Percentiles rank a stretch among this genome's conserved stretches.
Evolutionary conservation across 2,888 invertebrate species (phyloP).

Genomic region (Agonopterix heracliana): DNA sequence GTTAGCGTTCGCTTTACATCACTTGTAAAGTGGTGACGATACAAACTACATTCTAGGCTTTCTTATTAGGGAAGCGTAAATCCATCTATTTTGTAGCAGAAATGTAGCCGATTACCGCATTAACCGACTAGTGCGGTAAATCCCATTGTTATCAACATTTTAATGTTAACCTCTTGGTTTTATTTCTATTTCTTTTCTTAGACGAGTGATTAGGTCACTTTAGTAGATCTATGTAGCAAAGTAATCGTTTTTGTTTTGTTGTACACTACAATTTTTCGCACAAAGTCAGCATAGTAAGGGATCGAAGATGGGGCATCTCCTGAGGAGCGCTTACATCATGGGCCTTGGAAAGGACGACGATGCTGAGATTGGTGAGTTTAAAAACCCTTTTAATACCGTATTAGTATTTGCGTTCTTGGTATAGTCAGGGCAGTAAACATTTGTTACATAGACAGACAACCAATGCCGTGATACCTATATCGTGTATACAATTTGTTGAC

Average conservation of each 20-base stretch:
- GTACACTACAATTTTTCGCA: constrained; percentile 51
- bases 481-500: too few species aligned
- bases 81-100: constrained; percentile 38
- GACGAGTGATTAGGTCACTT: constrained; percentile 21
- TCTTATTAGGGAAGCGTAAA: constrained; percentile 38
- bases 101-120: constrained; percentile 62
- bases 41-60: constrained; percentile 51
- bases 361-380: constrained; percentile 39
- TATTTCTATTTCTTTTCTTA: constrained; percentile 20
- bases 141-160: constrained; percentile 21
- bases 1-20: constrained; percentile 57
- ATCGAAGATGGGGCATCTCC: constrained; percentile 56
- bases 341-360: constrained; percentile 58
- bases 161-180: constrained; percentile 21
- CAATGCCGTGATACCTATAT: too few species aligned
- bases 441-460: too few species aligned
- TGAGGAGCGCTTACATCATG: constrained; percentile 59
- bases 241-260: constrained; percentile 26
- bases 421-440: too few species aligned
- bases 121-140: constrained; percentile 66
- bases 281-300: constrained; percentile 60
- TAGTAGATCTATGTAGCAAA: constrained; percentile 35
- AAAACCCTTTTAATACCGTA: background rate
- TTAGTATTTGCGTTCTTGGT: too few species aligned
- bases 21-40: constrained; percentile 53